phyloP scores from a whole-genome alignment of 1,140 invertebrate species.

The Andrena cerasifolii region DNA sequence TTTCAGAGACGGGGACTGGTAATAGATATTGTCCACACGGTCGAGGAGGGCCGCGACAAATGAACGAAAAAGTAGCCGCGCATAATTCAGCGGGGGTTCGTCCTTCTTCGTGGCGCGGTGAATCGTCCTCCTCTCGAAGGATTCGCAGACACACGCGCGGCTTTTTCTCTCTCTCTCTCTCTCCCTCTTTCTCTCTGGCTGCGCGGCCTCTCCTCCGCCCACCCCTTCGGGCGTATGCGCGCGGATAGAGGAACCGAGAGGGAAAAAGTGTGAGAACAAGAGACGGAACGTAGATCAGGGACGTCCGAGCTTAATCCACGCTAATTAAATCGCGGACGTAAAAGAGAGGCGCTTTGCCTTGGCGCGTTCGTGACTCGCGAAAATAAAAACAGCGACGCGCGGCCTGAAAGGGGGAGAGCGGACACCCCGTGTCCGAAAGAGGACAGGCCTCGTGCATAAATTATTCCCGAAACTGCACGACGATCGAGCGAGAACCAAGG shows the following conservation, averaged over 20 bases:
- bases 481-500: conserved; percentile 45
- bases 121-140: conserved; percentile 37
- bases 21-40: conserved; percentile 49
- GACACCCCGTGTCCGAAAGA: conserved; percentile 24
- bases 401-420: conserved; percentile 23
- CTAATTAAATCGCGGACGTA: conserved; percentile 70
- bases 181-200: neutral
- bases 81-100: conserved; percentile 57
- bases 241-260: neutral
- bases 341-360: conserved; percentile 59
- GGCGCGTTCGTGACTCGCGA: conserved; percentile 60
- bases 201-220: too few relatives aligned
- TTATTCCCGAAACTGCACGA: conserved; percentile 59
- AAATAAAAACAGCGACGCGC: conserved; percentile 57
- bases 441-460: conserved; percentile 55
- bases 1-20: conserved; percentile 36
- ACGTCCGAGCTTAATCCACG: conserved; percentile 64
- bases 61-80: conserved; percentile 59
- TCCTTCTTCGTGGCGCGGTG: conserved; percentile 38
- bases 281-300: conserved; percentile 53
- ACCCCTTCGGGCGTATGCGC: too few relatives aligned
- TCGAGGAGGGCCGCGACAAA: conserved; percentile 44
- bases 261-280: neutral
- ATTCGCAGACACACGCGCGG: conserved; percentile 35
- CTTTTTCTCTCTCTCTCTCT: conserved; percentile 26